Evolutionary conservation across 2,888 invertebrate genomes (phyloP).

Genomic region (Apomyelois bistriatella): DNA sequence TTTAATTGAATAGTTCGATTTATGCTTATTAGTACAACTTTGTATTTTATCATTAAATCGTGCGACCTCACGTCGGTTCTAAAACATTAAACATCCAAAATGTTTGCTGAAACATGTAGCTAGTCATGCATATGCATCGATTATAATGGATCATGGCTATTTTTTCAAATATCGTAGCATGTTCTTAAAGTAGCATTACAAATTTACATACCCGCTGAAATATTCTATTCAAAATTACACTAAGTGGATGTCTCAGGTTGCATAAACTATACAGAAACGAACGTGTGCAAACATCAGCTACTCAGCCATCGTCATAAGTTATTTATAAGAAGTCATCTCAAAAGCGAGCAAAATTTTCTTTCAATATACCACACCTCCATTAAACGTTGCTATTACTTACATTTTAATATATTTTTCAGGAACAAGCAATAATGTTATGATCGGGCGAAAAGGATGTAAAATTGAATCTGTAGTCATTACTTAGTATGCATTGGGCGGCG

Average conservation of each 20-base stretch:
- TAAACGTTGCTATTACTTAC: background rate
- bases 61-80: no score
- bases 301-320: slow-evolving; percentile 48
- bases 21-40: slow-evolving; percentile 60
- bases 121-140: no score
- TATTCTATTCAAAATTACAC: no score
- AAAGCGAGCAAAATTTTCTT: slow-evolving; percentile 23
- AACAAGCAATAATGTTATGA: slow-evolving; percentile 36
- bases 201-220: no score
- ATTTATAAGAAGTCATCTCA: slow-evolving; percentile 55
- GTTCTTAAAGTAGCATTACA: no score
- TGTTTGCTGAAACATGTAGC: no score
- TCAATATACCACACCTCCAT: slow-evolving; percentile 27
- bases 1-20: slow-evolving; percentile 77
- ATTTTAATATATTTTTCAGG: slow-evolving; percentile 12
- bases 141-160: no score
- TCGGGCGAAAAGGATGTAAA: slow-evolving; percentile 51
- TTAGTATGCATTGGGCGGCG: slow-evolving; percentile 76
- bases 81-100: no score
- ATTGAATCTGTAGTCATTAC: slow-evolving; percentile 72
- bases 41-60: slow-evolving; percentile 40
- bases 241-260: slow-evolving; percentile 16
- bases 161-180: no score
- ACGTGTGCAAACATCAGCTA: slow-evolving; percentile 26
- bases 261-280: slow-evolving; percentile 28